Percentiles rank a stretch among this genome's conserved stretches.
phyloP scores from a whole-genome alignment of 2,888 invertebrate genomes.

The Eilema griseolum region DNA sequence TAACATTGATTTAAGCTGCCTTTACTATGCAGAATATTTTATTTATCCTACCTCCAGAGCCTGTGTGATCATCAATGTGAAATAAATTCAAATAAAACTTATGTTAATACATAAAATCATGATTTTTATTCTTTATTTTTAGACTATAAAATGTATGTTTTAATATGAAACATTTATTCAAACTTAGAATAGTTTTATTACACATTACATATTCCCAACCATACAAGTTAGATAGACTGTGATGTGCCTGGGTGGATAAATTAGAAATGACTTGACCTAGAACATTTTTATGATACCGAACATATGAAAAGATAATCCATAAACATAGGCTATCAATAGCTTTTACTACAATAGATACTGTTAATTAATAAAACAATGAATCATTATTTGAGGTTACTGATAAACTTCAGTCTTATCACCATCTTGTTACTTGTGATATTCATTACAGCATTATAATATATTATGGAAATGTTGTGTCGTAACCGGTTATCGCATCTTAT shows the following conservation, averaged over 20 bases:
- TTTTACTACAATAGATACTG: constrained; percentile 9
- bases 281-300: not conserved
- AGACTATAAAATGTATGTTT: too few species aligned
- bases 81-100: too few species aligned
- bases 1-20: not conserved
- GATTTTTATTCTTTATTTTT: too few species aligned
- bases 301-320: not conserved
- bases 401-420: constrained; percentile 25
- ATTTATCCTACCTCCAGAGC: not conserved
- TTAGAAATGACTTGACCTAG: not conserved
- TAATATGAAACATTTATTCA: too few species aligned
- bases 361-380: constrained; percentile 22
- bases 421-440: constrained; percentile 6
- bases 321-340: not conserved
- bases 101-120: too few species aligned
- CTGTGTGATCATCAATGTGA: too few species aligned
- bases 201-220: not conserved
- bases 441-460: not conserved
- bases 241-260: not conserved
- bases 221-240: not conserved
- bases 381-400: constrained; percentile 29
- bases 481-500: not conserved
- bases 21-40: not conserved
- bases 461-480: not conserved
- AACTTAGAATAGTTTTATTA: too few species aligned